phyloP scores from a whole-genome alignment of 1,140 invertebrate species.

The Caerostris darwini region DNA sequence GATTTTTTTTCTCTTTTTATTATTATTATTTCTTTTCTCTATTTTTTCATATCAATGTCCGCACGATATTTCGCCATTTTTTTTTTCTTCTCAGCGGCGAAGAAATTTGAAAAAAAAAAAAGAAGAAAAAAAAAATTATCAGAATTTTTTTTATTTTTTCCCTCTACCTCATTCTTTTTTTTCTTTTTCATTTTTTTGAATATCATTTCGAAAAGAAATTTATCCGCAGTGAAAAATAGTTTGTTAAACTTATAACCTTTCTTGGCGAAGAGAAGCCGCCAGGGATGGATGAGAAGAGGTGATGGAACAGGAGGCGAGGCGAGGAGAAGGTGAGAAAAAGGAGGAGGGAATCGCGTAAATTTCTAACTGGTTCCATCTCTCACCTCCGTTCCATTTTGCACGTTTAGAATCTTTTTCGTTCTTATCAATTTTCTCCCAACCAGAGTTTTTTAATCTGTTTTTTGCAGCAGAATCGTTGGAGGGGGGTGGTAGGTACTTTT shows the following conservation, averaged over 20 bases:
- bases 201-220: constrained; percentile 31
- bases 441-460: constrained; percentile 18
- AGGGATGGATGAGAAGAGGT: not conserved
- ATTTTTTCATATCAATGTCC: constrained; percentile 10
- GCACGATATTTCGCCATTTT: constrained; percentile 32
- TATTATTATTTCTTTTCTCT: not conserved
- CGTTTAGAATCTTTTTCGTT: constrained; percentile 28
- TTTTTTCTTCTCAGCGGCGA: not conserved
- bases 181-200: not conserved
- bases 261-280: not conserved
- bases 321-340: no score
- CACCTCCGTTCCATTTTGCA: constrained; percentile 17
- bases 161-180: no score
- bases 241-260: constrained; percentile 43
- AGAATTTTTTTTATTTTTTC: no score
- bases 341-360: not conserved
- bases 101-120: not conserved
- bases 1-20: not conserved
- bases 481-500: not conserved
- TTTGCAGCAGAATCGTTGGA: not conserved
- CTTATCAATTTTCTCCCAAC: constrained; percentile 31
- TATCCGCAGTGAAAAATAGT: constrained; percentile 25
- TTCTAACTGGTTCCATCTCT: constrained; percentile 15
- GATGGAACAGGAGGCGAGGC: no score
- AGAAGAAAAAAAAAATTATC: not conserved